phyloP scores from a whole-genome alignment of 2,113 vertebrate species.

The Laticauda colubrina region DNA sequence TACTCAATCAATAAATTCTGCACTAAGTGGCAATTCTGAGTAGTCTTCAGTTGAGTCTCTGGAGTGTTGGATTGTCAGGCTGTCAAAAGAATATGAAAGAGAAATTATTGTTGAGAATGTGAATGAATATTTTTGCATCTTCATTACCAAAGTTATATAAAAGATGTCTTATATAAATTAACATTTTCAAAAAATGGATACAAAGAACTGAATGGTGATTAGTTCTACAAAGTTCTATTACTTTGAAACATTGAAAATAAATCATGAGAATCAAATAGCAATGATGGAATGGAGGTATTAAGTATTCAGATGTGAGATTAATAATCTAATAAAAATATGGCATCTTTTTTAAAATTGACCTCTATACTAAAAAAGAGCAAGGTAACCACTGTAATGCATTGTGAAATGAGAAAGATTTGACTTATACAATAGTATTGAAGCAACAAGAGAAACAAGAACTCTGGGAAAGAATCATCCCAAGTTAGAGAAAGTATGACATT shows the following conservation, averaged over 20 bases:
- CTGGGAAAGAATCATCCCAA: background rate
- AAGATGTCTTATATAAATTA: background rate
- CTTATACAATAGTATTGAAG: background rate
- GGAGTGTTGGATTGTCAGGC: background rate
- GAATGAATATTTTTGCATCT: background rate
- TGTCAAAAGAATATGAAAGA: background rate
- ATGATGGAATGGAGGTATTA: background rate
- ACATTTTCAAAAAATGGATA: background rate
- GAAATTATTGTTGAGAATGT: background rate
- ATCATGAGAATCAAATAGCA: background rate
- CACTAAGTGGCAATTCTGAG: background rate
- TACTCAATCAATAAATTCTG: background rate
- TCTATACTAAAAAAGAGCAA: background rate
- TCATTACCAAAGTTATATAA: background rate
- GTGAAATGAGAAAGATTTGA: background rate
- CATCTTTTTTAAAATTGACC: background rate
- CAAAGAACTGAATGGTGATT: background rate
- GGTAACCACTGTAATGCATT: background rate
- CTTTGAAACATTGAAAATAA: background rate
- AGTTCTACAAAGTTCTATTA: background rate
- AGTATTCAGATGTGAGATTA: background rate
- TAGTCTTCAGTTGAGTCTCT: background rate
- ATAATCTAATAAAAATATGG: background rate
- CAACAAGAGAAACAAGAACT: background rate
- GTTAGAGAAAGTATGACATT: background rate